These are phyloP conservation scores for Crocallis elinguaria DNA, from an alignment of 2,888 invertebrate species.

Conservation along the genomic window DNA sequence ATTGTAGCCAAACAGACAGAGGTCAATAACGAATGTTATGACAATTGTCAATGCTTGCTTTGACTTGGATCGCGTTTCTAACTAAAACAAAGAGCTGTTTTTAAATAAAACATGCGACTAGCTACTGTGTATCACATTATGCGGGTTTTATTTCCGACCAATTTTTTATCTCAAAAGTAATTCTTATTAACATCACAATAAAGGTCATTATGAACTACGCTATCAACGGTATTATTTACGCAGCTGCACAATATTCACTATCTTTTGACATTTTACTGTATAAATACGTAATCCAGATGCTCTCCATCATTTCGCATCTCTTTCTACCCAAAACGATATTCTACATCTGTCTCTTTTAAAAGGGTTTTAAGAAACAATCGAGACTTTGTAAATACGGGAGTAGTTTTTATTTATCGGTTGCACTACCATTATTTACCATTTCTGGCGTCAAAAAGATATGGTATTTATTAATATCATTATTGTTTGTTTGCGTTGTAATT, in stretches of 20 bases:
- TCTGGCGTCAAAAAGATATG: conserved; percentile 32
- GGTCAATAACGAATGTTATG: conserved; percentile 25
- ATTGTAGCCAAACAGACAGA: conserved; percentile 5
- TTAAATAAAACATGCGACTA: too few species aligned
- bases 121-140: too few species aligned
- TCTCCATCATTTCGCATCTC: conserved; percentile 46
- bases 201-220: conserved; percentile 12
- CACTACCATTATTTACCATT: conserved; percentile 35
- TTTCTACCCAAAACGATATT: conserved; percentile 47
- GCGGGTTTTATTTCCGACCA: neutral
- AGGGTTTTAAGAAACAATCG: conserved; percentile 24
- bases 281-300: conserved; percentile 57
- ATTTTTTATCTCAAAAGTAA: conserved; percentile 13
- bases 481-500: conserved; percentile 16
- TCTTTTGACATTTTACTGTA: conserved; percentile 50
- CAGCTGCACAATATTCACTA: conserved; percentile 56
- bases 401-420: conserved; percentile 25
- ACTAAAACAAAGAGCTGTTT: conserved; percentile 2
- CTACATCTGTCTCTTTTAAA: conserved; percentile 29
- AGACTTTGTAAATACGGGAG: conserved; percentile 22
- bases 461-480: conserved; percentile 10
- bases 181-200: conserved; percentile 9
- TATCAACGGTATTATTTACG: conserved; percentile 49
- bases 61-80: conserved; percentile 4
- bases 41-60: conserved; percentile 21